phyloP scores from a whole-genome alignment of 1,140 invertebrate genomes.

The Zophobas morio region DNA sequence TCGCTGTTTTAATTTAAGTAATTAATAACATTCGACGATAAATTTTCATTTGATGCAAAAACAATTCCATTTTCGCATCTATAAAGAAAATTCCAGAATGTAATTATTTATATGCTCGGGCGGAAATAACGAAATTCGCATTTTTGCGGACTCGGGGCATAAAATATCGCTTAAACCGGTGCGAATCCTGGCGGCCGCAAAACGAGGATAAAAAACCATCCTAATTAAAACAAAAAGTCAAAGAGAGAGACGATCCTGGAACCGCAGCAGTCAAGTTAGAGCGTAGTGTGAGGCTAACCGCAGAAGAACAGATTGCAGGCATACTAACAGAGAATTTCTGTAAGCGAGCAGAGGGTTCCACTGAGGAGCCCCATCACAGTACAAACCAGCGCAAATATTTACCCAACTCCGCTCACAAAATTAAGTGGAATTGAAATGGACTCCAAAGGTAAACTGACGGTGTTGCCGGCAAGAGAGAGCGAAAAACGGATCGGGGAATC shows the following conservation, averaged over 20 bases:
- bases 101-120: too few relatives aligned
- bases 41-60: neutral
- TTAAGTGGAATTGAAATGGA: conserved; percentile 70
- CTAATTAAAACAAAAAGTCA: conserved; percentile 45
- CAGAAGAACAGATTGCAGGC: conserved; percentile 48
- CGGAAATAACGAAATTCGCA: neutral
- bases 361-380: conserved; percentile 61
- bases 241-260: conserved; percentile 38
- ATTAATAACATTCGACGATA: too few relatives aligned
- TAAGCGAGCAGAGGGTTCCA: conserved; percentile 45
- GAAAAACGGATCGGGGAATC: conserved; percentile 27
- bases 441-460: conserved; percentile 66
- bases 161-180: conserved; percentile 6
- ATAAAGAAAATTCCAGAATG: neutral
- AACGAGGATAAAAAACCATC: conserved; percentile 43
- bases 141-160: conserved; percentile 20
- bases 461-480: conserved; percentile 37
- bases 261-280: conserved; percentile 28
- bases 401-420: conserved; percentile 67
- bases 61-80: neutral
- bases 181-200: conserved; percentile 33
- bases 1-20: too few relatives aligned
- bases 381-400: conserved; percentile 67
- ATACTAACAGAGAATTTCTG: conserved; percentile 37
- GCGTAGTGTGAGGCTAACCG: conserved; percentile 41